A percentile compares a stretch with the other conserved stretches of the same genome.
These are phyloP conservation scores for Ricordea florida DNA, from an alignment of 92 coral and sea anemone species.

Conservation along the genomic window DNA sequence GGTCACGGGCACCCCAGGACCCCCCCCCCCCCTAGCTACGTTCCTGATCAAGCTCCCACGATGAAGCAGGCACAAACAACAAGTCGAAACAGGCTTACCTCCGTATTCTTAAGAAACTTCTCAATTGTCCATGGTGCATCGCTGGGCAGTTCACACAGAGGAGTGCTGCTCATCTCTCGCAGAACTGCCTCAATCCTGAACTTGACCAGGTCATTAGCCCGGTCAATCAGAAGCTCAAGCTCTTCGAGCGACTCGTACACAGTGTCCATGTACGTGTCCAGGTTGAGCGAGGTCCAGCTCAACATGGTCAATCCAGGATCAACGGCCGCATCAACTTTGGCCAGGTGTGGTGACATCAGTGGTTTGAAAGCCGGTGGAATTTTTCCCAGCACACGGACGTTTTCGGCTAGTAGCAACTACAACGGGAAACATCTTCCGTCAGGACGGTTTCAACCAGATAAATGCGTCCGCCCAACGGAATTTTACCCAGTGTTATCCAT, in stretches of 20 bases:
- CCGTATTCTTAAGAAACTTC: slow-evolving; percentile 85
- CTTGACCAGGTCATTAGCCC: slow-evolving; percentile 88
- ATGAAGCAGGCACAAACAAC: too few species aligned
- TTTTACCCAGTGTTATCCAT: neutral
- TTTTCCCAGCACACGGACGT: slow-evolving; percentile 68
- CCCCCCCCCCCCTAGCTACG: too few species aligned
- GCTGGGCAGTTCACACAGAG: slow-evolving; percentile 83
- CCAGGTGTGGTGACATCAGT: slow-evolving; percentile 91
- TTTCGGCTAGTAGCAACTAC: slow-evolving; percentile 81
- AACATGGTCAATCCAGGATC: slow-evolving; percentile 95
- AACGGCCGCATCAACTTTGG: slow-evolving; percentile 89
- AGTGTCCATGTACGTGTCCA: slow-evolving; percentile 78
- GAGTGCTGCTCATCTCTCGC: slow-evolving; percentile 83
- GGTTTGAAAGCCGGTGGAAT: slow-evolving; percentile 87
- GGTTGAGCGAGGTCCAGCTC: slow-evolving; percentile 94
- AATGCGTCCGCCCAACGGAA: neutral
- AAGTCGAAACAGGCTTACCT: slow-evolving; percentile 49
- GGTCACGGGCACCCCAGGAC: too few species aligned
- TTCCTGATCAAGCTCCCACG: too few species aligned
- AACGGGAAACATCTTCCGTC: neutral
- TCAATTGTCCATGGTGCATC: slow-evolving; percentile 90
- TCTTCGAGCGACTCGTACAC: slow-evolving; percentile 84
- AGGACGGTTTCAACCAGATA: neutral
- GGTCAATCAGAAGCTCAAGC: slow-evolving; percentile 75
- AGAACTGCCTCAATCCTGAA: slow-evolving; percentile 90